Percentiles rank a stretch among this genome's conserved stretches.
phyloP scores from a whole-genome alignment of 2,888 invertebrate species.

The Desoria tigrina region DNA sequence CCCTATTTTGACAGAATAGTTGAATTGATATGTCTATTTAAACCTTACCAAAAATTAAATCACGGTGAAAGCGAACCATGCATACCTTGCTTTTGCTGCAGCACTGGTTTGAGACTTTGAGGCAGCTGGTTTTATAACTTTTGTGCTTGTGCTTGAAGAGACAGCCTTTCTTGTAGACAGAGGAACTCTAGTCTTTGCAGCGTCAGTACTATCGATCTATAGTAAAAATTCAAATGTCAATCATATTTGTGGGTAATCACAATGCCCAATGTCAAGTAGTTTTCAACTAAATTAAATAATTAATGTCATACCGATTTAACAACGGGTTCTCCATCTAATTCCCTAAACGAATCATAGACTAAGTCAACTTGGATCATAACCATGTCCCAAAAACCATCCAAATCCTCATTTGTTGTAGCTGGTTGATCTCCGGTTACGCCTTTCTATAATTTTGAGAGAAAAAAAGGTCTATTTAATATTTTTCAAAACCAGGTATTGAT shows the following conservation, averaged over 20 bases:
- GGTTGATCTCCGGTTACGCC: slow-evolving; percentile 65
- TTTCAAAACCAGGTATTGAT: background rate
- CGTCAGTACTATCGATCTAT: background rate
- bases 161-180: slow-evolving; percentile 15
- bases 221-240: background rate
- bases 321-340: slow-evolving; percentile 5
- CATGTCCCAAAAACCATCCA: slow-evolving; percentile 98
- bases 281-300: background rate
- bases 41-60: slow-evolving; percentile 1
- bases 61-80: background rate
- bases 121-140: background rate
- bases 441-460: slow-evolving; percentile 29
- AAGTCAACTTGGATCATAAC: slow-evolving; percentile 87
- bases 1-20: slow-evolving; percentile 51
- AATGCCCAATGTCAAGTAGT: background rate
- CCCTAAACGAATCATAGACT: slow-evolving; percentile 62
- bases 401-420: slow-evolving; percentile 83
- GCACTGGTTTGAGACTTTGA: slow-evolving; percentile 28
- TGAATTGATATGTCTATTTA: background rate
- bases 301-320: slow-evolving; percentile 1
- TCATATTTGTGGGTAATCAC: background rate
- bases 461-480: too few species aligned
- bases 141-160: slow-evolving; percentile 16
- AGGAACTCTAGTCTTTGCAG: background rate
- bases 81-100: slow-evolving; percentile 45